Evolutionary conservation across 2,113 vertebrate species (phyloP).

Genomic region (Microcebus ravelobensis): DNA sequence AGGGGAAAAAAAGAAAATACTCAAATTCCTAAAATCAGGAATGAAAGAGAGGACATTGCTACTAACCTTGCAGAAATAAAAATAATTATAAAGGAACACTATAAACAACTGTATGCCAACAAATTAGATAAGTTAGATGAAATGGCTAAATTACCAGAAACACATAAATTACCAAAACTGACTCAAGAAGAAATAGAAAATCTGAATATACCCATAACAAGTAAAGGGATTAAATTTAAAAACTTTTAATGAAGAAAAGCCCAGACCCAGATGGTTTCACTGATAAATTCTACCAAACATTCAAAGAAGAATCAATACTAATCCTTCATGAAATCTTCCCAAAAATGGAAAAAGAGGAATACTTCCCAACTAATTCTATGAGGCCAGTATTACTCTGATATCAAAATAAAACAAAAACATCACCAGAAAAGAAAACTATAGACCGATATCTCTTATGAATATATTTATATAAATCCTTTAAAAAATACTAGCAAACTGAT

Average conservation of each 20-base stretch:
- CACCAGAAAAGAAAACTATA: background rate
- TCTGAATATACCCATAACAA: background rate
- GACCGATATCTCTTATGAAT: background rate
- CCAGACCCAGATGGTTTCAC: background rate
- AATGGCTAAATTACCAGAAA: background rate
- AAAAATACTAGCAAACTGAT: conserved; percentile 6
- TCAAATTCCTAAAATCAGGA: background rate
- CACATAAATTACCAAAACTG: background rate
- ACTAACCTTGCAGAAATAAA: background rate
- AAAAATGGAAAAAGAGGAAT: background rate
- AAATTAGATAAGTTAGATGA: background rate
- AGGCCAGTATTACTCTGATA: background rate
- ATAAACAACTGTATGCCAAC: background rate
- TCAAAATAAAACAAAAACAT: background rate
- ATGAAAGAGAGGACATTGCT: background rate
- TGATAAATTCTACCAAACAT: conserved; percentile 13
- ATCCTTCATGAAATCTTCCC: background rate
- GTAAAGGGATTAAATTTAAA: conserved; percentile 29
- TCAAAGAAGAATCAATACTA: background rate
- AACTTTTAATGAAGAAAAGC: background rate
- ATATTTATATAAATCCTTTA: background rate
- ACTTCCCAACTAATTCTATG: background rate
- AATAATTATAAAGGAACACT: background rate
- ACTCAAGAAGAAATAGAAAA: background rate
- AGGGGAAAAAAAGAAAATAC: background rate